phyloP scores from a whole-genome alignment of 1,140 invertebrate genomes.

The Zaprionus vittiger region DNA sequence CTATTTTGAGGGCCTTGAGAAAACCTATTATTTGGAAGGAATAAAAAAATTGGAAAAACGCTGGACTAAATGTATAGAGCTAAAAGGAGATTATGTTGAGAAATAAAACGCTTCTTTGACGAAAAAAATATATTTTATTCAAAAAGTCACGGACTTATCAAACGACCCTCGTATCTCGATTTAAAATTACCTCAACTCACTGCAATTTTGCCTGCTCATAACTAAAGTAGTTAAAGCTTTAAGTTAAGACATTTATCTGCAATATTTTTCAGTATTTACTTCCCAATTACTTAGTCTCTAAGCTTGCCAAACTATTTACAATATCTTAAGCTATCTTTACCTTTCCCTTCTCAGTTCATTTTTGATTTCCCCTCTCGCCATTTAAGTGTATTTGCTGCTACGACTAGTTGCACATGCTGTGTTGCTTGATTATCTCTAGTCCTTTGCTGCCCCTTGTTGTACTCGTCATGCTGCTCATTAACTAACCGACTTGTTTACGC shows the following conservation, averaged over 20 bases:
- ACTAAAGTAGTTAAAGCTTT: background rate
- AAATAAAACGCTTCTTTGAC: too few species aligned
- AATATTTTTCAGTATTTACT: background rate
- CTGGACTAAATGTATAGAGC: too few species aligned
- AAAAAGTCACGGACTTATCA: too few species aligned
- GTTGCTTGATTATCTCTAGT: constrained; percentile 14
- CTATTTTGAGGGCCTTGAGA: too few species aligned
- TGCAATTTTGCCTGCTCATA: background rate
- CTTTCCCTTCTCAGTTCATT: too few species aligned
- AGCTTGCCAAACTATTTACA: background rate
- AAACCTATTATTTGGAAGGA: too few species aligned
- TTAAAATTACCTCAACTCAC: background rate
- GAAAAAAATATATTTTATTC: too few species aligned
- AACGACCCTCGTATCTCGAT: background rate
- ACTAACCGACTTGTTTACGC: constrained; percentile 63
- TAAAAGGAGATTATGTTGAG: too few species aligned
- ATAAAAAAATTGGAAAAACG: too few species aligned
- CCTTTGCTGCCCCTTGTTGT: constrained; percentile 3
- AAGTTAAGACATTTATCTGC: background rate
- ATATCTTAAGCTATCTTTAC: background rate
- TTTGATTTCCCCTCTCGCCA: background rate
- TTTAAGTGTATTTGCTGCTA: constrained; percentile 7
- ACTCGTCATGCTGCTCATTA: constrained; percentile 53
- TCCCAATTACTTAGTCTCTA: background rate
- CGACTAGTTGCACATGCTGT: constrained; percentile 9